Base-by-base conservation (phyloP, 2,113 vertebrate genomes). In the Amblyornis subalaris region DNA sequence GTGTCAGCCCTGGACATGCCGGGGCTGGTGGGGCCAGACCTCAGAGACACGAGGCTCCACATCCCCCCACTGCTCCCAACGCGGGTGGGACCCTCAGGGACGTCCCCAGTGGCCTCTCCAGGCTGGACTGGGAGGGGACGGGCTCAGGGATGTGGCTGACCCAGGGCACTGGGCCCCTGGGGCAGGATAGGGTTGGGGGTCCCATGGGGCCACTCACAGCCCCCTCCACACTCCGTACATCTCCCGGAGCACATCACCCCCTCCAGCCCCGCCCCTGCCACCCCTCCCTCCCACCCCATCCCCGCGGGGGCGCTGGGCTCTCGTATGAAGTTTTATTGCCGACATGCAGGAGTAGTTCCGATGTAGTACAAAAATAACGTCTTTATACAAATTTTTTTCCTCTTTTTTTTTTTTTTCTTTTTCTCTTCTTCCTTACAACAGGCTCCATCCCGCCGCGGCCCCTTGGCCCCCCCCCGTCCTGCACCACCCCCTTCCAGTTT, bases 311-410 rank as follows among this genome's bases (percentile, higher is more conserved):
- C 26, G 3, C 45, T 0, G 45, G 98, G 98, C 97, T 98, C 98
- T 97, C 76, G 76, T 97, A 97, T 93, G 95, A 97, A 98, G 94
- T 95, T 99, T 99, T 99, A 99, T 99, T 99, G 99, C 99, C 98
- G 98, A 99, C 99, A 99, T 99, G 99, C 99, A 99, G 98, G 98
- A 99, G 98, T 97, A 99, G 98, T 98, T 98, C 97, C 87, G 98
- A 98, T 98, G 98, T 98, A 98, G 99, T 99, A 99, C 98, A 99
- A 99, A 99, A 99, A 99, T 99, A 99, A 95, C 98, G 98, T 98
- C 98, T 99, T 99, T 99, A 99, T 99, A 99, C 98, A 99, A 99
- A 98, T 97, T 97, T 98, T 97, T 99, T 98, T 98, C 24, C 29
- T 7, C 1, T 91, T 77, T 94, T 91, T 94, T 54, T 96, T 40